A percentile compares a stretch with the other conserved stretches of the same genome.
Conservation (phyloP, 2,888 invertebrate genomes). For the Agrochola circellaris region DNA sequence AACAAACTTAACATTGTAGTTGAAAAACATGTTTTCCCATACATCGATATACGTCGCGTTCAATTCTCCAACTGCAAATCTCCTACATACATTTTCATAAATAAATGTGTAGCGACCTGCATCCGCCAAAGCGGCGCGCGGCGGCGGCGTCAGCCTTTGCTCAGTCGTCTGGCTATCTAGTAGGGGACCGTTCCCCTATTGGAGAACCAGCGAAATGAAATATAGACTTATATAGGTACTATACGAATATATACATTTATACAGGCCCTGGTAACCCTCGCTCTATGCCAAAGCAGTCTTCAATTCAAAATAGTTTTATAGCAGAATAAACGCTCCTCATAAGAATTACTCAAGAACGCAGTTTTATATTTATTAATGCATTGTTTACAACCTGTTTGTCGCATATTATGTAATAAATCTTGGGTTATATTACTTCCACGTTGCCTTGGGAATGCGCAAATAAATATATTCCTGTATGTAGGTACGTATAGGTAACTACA, state of each 20-base stretch:
- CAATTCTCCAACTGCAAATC: too few relatives aligned
- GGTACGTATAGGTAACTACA: not conserved
- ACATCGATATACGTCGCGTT: too few relatives aligned
- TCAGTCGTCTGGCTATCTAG: slow-evolving; percentile 9
- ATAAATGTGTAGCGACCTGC: not conserved
- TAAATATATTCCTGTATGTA: slow-evolving; percentile 21
- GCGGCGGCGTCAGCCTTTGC: slow-evolving; percentile 3
- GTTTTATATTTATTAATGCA: slow-evolving; percentile 28
- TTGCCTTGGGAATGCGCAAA: slow-evolving; percentile 3
- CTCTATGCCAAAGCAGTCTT: not conserved
- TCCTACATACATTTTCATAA: not conserved
- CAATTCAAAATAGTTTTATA: slow-evolving; percentile 27
- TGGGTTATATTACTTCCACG: slow-evolving; percentile 32
- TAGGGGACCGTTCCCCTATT: not conserved
- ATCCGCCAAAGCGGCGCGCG: not conserved
- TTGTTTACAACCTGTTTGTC: slow-evolving; percentile 24
- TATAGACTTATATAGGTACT: not conserved
- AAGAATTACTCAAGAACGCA: slow-evolving; percentile 16
- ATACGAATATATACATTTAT: not conserved
- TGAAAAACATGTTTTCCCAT: too few relatives aligned
- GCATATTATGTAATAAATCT: slow-evolving; percentile 27
- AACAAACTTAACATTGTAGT: too few relatives aligned
- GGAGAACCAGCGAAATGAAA: slow-evolving; percentile 6
- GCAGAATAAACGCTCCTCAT: slow-evolving; percentile 13
- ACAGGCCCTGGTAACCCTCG: not conserved